Base-by-base conservation (phyloP, 1,140 invertebrate genomes). In the Drosophila ananassae region DNA sequence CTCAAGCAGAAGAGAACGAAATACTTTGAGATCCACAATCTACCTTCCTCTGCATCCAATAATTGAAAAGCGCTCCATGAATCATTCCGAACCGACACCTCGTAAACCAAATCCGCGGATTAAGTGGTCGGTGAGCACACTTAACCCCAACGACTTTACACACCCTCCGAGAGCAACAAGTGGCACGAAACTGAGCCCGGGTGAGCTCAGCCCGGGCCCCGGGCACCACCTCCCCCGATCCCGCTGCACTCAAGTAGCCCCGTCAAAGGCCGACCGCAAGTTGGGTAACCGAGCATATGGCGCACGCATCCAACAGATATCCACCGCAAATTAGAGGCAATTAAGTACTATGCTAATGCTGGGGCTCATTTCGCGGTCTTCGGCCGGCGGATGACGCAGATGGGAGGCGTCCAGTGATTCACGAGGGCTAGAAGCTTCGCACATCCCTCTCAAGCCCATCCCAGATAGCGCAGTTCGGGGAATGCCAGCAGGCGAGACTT, bases 221-320 rank as follows among this genome's bases (percentile, higher is more conserved):
- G 25, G 17, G 17, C 17, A 0, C 17, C 17, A 17, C 17, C 17
- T 17, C 17, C 17, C 13, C 56, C 25, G 22, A 25, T 3, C 48
- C 9, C 2, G 25, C 25, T 46, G 12, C 21, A 2, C 39, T n/a
- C 1, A 2, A 17, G 4, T 6, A 17, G 2, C 53, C 32, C 63
- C 50, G 22, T 47, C 50, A 59, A 74, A 59, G 44, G 44, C 55
- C 24, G 66, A 77, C 81, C 81, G 73, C 81, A 77, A 58, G 54
- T 75, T 74, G 71, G 64, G 61, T 75, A 75, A 84, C 63, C 72
- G 73, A 80, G 81, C 77, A 63, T 52, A 74, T 74, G 71, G 73
- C 54, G 62, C 4, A 75, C 71, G 73, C 73, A 74, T 64, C 52
- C 44, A 52, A 44, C 64, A 52, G 47, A 52, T 64, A 52, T 13